These are phyloP conservation scores for Hemistola chrysoprasaria DNA, from an alignment of 2,888 invertebrate genomes.

Conservation along the genomic window DNA sequence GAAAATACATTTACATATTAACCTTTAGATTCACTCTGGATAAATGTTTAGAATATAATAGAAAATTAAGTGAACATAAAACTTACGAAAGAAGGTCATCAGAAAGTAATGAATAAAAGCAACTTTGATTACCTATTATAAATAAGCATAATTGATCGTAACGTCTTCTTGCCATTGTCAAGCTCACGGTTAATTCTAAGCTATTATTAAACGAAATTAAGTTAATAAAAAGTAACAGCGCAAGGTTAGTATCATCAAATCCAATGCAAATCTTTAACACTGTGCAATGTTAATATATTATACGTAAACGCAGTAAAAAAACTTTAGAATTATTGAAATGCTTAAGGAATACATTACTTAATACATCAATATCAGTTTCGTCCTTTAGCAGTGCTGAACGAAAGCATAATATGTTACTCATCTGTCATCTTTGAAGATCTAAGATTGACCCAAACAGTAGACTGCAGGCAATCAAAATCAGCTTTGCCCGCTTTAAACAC, in stretches of 20 bases:
- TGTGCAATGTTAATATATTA: neutral
- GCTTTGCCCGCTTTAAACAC: too few relatives aligned
- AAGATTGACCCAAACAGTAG: too few relatives aligned
- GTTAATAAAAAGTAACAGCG: slow-evolving; percentile 40
- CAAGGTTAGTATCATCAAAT: slow-evolving; percentile 44
- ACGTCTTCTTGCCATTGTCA: slow-evolving; percentile 40
- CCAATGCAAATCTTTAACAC: slow-evolving; percentile 28
- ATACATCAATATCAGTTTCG: too few relatives aligned
- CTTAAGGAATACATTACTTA: too few relatives aligned
- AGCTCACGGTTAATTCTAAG: slow-evolving; percentile 38
- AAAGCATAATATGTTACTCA: too few relatives aligned
- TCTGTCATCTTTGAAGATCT: too few relatives aligned
- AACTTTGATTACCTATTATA: slow-evolving; percentile 17
- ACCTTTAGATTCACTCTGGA: neutral
- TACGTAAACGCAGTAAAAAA: slow-evolving; percentile 1
- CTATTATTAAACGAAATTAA: slow-evolving; percentile 30
- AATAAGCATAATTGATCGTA: slow-evolving; percentile 23
- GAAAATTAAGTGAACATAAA: slow-evolving; percentile 8
- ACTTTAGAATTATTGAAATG: neutral
- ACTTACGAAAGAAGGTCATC: slow-evolving; percentile 11
- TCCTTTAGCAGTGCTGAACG: too few relatives aligned
- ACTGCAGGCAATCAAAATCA: too few relatives aligned
- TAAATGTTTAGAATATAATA: slow-evolving; percentile 6
- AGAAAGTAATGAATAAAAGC: slow-evolving; percentile 17
- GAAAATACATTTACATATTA: neutral